These are phyloP conservation scores for Elgaria multicarinata DNA, from an alignment of 2,113 vertebrate genomes.

Conservation along the genomic window DNA sequence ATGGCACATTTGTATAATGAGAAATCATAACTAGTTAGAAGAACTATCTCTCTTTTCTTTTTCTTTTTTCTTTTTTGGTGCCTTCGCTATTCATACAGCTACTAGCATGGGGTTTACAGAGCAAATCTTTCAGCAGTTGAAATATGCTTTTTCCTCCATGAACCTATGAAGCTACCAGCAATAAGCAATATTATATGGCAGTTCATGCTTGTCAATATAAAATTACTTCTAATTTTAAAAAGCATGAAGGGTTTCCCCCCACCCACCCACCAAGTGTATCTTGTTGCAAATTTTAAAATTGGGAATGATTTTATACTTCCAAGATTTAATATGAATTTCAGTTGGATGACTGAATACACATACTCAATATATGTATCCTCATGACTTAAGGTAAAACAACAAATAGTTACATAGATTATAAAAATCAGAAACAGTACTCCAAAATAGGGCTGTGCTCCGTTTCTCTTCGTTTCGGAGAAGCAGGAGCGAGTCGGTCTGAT, in stretches of 20 bases:
- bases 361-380: too few relatives aligned
- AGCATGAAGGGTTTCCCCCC: neutral
- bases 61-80: slow-evolving; percentile 32
- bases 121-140: slow-evolving; percentile 14
- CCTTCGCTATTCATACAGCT: slow-evolving; percentile 57
- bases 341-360: neutral
- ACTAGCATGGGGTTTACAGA: slow-evolving; percentile 40
- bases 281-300: neutral
- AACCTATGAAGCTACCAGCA: slow-evolving; percentile 36
- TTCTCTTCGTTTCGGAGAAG: too few relatives aligned
- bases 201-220: neutral
- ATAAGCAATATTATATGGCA: slow-evolving; percentile 28
- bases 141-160: neutral
- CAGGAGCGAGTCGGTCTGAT: too few relatives aligned
- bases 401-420: neutral
- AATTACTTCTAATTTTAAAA: neutral
- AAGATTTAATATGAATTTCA: neutral
- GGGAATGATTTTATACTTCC: slow-evolving; percentile 2
- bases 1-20: slow-evolving; percentile 76
- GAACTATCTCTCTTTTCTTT: slow-evolving; percentile 52
- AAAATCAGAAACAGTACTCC: neutral
- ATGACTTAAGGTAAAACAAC: neutral
- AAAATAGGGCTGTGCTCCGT: too few relatives aligned
- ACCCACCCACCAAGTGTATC: neutral
- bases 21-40: slow-evolving; percentile 76